Base-by-base conservation (phyloP, 2,113 vertebrate genomes). In the Lagopus leucura region DNA sequence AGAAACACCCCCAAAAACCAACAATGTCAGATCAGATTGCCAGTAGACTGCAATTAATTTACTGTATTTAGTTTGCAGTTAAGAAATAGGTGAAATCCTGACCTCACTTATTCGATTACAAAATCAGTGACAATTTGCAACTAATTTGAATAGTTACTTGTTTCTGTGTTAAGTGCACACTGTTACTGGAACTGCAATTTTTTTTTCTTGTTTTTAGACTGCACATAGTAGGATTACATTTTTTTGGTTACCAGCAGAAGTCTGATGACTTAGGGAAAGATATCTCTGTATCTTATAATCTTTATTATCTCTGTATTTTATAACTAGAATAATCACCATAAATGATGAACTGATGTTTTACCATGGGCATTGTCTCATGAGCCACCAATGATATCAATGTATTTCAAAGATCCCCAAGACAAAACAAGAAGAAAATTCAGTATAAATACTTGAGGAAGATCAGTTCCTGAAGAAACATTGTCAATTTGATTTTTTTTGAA, bases 341-440 rank as follows among this genome's bases (percentile, higher is more conserved):
- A 95, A 42, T 16, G 64, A 64, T 47, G 61, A 96, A 93, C 77
- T 87, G 10, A 82, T 88, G 88, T 90, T 96, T 84, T 61, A 95
- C 84, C 71, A 80, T 71, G 54, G 61, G 71, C 93, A 92, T 78
- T 87, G 86, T 90, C 70, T 79, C 21, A 6, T 38, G 85, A 95
- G 71, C 43, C 73, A 74, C 65, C 30, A 85, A 34, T 40, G 60
- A 88, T 82, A 69, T 43, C 78, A 92, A 52, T 85, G 45, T 27
- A 91, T 55, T 87, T 92, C 66, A 91, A 94, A 87, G 50, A 82
- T 73, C 82, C 94, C 85, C 47, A 93, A 52, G 81, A 95, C 48
- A 93, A 30, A 17, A 48, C 48, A 57, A 32, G 54, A 57, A 32
- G 54, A n/a, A 65, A 22, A 42, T 43, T 50, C 58, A 84, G 54